A percentile compares a stretch with the other conserved stretches of the same genome.
Evolutionary conservation across 2,797 vertebrate species (phyloP).

Genomic region (Peromyscus attwateri): DNA sequence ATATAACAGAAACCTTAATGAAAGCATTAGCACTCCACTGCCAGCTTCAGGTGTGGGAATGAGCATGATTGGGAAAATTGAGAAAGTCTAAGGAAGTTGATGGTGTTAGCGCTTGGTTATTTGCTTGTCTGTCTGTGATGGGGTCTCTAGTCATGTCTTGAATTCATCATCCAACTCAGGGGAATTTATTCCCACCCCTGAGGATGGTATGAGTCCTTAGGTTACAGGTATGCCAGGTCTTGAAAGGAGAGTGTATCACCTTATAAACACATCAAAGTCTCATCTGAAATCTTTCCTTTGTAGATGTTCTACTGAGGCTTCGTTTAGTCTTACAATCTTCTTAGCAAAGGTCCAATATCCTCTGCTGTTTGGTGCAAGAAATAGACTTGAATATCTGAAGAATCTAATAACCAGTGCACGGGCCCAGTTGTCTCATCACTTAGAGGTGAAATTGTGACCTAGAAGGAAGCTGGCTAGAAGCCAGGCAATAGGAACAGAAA

Average conservation of each 20-base stretch:
- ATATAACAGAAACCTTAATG: background rate
- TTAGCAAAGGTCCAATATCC: background rate
- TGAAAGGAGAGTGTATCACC: background rate
- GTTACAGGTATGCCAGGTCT: background rate
- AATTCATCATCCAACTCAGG: background rate
- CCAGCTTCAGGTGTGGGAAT: background rate
- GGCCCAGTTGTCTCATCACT: background rate
- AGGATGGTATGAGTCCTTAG: background rate
- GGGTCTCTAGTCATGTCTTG: too few species aligned
- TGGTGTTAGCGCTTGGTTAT: background rate
- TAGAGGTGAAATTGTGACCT: background rate
- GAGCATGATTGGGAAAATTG: background rate
- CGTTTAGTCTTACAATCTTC: slow-evolving; percentile 5
- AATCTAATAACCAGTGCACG: background rate
- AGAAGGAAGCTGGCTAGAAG: background rate
- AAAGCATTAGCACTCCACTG: background rate
- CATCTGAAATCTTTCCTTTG: slow-evolving; percentile 9
- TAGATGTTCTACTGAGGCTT: background rate
- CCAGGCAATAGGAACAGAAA: background rate
- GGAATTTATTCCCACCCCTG: background rate
- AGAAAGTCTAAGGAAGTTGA: background rate
- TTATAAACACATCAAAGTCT: background rate
- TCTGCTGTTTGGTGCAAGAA: background rate
- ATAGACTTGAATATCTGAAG: slow-evolving; percentile 10
- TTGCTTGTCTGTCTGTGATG: background rate